These are phyloP conservation scores for Monochamus alternatus DNA, from an alignment of 2,888 invertebrate species.

Conservation along the genomic window DNA sequence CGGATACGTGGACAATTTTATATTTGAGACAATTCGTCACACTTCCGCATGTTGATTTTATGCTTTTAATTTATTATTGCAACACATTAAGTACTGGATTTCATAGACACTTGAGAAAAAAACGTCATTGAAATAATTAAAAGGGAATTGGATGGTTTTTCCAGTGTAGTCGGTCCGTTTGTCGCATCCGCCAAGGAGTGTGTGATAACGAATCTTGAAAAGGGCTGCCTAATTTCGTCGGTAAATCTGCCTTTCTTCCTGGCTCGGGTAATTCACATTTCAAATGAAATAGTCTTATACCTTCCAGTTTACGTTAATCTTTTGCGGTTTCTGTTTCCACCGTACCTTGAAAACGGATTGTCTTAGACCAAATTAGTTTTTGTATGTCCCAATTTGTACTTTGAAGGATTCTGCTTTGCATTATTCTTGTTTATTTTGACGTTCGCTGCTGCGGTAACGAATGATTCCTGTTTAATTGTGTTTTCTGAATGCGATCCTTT, in stretches of 20 bases:
- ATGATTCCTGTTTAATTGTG: background rate
- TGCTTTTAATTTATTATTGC: no score
- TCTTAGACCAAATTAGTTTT: slow-evolving; percentile 19
- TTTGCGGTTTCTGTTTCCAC: slow-evolving; percentile 20
- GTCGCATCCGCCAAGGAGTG: slow-evolving; percentile 19
- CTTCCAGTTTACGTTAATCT: slow-evolving; percentile 29
- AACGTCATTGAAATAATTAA: no score
- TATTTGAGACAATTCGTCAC: no score
- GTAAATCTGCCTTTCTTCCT: slow-evolving; percentile 22
- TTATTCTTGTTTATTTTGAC: background rate
- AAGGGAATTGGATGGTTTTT: no score
- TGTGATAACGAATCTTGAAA: slow-evolving; percentile 27
- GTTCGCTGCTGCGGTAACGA: background rate
- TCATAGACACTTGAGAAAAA: no score
- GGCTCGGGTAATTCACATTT: slow-evolving; percentile 18
- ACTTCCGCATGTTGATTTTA: no score
- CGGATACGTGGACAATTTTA: no score
- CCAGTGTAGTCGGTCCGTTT: slow-evolving; percentile 7
- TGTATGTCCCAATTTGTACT: slow-evolving; percentile 1
- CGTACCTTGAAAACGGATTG: slow-evolving; percentile 16
- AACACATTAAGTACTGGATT: no score
- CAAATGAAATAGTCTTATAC: slow-evolving; percentile 27
- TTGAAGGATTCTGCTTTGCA: background rate
- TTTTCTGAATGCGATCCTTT: background rate
- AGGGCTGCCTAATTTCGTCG: slow-evolving; percentile 23